phyloP scores from a whole-genome alignment of 2,113 vertebrate genomes.

The Pedetes capensis region DNA sequence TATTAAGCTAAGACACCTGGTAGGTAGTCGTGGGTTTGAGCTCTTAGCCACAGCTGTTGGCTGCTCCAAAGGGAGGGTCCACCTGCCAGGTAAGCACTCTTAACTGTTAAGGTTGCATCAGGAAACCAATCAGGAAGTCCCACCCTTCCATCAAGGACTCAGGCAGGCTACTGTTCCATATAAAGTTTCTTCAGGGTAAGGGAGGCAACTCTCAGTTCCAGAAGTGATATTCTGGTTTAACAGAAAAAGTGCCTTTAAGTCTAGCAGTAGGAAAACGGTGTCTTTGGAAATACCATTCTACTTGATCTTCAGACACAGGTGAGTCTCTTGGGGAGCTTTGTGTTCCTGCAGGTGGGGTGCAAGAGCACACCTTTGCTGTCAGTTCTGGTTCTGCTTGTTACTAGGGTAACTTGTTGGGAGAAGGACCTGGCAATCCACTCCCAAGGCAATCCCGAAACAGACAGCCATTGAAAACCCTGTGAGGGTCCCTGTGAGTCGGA shows the following conservation, averaged over 20 bases:
- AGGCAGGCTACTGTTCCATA: not conserved
- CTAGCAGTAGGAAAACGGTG: not conserved
- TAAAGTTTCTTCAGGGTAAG: not conserved
- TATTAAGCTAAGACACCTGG: not conserved
- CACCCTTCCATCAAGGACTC: not conserved
- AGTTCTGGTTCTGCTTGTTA: not conserved
- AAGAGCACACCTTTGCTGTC: not conserved
- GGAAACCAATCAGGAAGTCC: not conserved
- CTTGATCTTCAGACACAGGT: not conserved
- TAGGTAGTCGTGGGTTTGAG: not conserved
- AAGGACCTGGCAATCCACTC: too few species aligned
- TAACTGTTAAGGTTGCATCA: not conserved
- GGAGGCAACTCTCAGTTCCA: not conserved
- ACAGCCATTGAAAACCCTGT: too few species aligned
- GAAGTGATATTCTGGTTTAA: not conserved
- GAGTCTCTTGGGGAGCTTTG: not conserved
- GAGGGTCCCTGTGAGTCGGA: too few species aligned
- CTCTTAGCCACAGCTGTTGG: not conserved
- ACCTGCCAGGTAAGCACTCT: not conserved
- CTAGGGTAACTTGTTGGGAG: constrained; percentile 29
- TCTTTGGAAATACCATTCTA: not conserved
- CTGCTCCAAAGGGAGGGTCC: not conserved
- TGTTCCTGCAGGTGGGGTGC: not conserved
- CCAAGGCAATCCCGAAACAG: too few species aligned
- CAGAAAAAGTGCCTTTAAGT: not conserved